Percentiles rank a stretch among this genome's conserved stretches.
Evolutionary conservation across 2,797 vertebrate species (phyloP).

Genomic region (Tinamus major): DNA sequence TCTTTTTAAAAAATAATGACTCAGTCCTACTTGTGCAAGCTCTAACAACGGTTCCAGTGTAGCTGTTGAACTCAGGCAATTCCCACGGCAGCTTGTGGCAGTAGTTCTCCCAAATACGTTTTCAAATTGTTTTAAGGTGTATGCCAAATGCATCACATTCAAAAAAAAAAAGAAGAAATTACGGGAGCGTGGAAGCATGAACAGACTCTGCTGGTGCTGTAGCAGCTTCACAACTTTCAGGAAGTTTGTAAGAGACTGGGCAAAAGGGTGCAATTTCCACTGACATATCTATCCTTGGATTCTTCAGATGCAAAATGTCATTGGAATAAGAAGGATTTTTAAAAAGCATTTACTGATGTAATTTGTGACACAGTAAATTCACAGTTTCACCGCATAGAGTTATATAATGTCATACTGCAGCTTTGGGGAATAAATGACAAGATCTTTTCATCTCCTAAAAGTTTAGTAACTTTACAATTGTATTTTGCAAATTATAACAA

Average conservation of each 20-base stretch:
- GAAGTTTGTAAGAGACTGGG: not conserved
- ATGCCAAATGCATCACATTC: not conserved
- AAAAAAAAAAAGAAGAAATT: not conserved
- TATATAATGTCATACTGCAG: not conserved
- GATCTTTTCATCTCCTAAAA: not conserved
- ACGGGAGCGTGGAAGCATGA: not conserved
- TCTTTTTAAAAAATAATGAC: not conserved
- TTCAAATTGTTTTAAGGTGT: not conserved
- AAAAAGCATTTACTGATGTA: not conserved
- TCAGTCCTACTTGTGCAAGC: accelerated
- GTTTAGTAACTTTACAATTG: not conserved
- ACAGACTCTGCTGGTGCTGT: not conserved
- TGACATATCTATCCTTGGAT: not conserved
- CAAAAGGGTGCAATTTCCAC: not conserved
- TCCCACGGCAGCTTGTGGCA: not conserved
- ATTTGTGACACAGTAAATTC: not conserved
- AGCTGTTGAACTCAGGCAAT: not conserved
- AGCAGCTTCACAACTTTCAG: not conserved
- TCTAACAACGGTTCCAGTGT: not conserved
- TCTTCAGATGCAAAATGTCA: accelerated
- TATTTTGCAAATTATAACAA: not conserved
- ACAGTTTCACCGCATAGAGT: too few species aligned
- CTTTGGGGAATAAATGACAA: not conserved
- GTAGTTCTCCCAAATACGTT: not conserved
- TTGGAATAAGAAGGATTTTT: not conserved